phyloP scores from a whole-genome alignment of 2,888 invertebrate species.

The Clistopyga incitator region DNA sequence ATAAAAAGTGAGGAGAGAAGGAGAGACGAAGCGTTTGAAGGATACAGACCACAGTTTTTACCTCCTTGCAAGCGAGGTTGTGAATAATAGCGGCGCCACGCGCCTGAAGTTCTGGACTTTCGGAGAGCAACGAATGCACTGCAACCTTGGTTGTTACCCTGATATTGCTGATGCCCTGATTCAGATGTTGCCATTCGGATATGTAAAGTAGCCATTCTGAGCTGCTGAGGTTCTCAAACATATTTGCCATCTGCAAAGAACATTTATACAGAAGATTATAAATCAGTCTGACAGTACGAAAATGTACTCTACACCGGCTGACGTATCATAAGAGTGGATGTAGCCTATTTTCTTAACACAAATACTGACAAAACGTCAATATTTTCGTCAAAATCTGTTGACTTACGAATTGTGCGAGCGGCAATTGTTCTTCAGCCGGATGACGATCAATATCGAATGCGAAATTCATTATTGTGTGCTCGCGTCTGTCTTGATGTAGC shows the following conservation, averaged over 20 bases:
- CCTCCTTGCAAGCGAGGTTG: conserved; percentile 97
- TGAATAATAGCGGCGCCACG: conserved; percentile 94
- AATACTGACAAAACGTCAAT: no score
- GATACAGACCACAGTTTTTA: conserved; percentile 98
- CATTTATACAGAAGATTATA: neutral
- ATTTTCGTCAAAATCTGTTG: neutral
- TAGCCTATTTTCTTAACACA: no score
- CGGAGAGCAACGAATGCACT: conserved; percentile 93
- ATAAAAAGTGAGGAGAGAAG: conserved; percentile 45
- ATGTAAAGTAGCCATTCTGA: conserved; percentile 97
- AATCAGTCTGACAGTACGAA: neutral
- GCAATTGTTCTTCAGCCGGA: conserved; percentile 90
- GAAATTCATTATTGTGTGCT: conserved; percentile 95
- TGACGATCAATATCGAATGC: conserved; percentile 92
- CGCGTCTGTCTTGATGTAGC: conserved; percentile 95
- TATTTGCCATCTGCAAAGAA: conserved; percentile 91
- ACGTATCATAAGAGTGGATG: no score
- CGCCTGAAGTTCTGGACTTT: conserved; percentile 90
- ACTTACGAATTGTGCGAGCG: conserved; percentile 92
- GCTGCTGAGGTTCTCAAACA: conserved; percentile 94
- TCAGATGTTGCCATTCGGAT: conserved; percentile 94
- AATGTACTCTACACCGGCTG: neutral
- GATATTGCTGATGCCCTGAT: conserved; percentile 93
- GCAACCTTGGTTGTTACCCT: conserved; percentile 96
- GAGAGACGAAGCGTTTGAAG: conserved; percentile 62